Percentiles rank a stretch among this genome's conserved stretches.
phyloP scores from a whole-genome alignment of 2,797 vertebrate species.

The Lepilemur ruficaudatus region DNA sequence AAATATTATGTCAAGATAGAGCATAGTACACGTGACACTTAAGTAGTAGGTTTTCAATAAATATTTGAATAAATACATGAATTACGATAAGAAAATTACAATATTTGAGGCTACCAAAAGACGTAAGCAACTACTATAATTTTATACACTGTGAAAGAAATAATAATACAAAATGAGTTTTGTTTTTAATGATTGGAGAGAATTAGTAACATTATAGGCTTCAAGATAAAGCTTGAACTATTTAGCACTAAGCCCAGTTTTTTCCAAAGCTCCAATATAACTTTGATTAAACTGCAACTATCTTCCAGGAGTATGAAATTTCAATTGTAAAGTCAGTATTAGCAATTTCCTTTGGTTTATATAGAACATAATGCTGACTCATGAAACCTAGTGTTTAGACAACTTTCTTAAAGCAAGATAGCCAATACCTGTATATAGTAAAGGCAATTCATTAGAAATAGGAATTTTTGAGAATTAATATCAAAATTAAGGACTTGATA shows the following conservation, averaged over 20 bases:
- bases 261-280: neutral
- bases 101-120: neutral
- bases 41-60: neutral
- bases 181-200: neutral
- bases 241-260: neutral
- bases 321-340: neutral
- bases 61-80: neutral
- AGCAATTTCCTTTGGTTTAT: neutral
- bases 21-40: neutral
- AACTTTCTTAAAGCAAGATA: conserved; percentile 32
- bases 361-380: neutral
- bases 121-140: neutral
- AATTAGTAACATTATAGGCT: conserved; percentile 6
- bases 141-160: conserved; percentile 24
- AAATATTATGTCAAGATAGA: neutral
- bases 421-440: neutral
- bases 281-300: neutral
- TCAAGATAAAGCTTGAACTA: neutral
- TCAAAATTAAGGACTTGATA: neutral
- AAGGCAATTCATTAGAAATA: neutral
- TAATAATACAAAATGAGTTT: conserved; percentile 12
- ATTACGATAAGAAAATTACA: neutral
- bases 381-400: neutral
- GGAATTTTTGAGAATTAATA: neutral
- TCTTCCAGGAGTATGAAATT: conserved; percentile 4